Conservation (phyloP, 2,113 vertebrate genomes). For the Ophthalmolycus amberensis region DNA sequence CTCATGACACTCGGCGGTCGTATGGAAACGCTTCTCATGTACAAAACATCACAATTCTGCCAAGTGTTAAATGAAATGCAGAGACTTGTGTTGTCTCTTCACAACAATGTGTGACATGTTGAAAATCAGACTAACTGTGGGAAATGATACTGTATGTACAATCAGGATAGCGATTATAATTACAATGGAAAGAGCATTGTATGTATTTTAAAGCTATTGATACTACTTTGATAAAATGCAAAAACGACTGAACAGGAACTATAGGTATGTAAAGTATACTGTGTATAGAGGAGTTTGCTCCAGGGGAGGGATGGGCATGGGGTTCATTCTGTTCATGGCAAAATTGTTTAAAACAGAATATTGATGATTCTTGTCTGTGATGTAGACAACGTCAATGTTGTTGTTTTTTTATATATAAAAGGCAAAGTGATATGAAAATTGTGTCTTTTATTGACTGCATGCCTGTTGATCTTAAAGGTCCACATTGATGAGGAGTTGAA, state of each 20-base stretch:
- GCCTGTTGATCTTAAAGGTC: conserved; percentile 6
- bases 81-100: conserved; percentile 52
- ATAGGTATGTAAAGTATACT: conserved; percentile 81
- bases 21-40: conserved; percentile 67
- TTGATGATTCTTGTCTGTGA: conserved; percentile 87
- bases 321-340: conserved; percentile 76
- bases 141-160: conserved; percentile 83
- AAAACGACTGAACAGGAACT: conserved; percentile 70
- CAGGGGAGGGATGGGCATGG: conserved; percentile 72
- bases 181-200: conserved; percentile 78
- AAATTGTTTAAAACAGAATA: conserved; percentile 81
- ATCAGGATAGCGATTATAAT: conserved; percentile 79
- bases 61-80: conserved; percentile 44
- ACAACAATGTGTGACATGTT: conserved; percentile 62
- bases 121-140: conserved; percentile 78
- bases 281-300: conserved; percentile 80
- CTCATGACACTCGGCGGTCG: conserved; percentile 55
- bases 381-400: conserved; percentile 85
- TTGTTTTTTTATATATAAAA: conserved; percentile 77
- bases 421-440: conserved; percentile 68
- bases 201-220: conserved; percentile 83
- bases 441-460: conserved; percentile 48
- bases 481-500: neutral
- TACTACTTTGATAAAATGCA: conserved; percentile 83
- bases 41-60: conserved; percentile 49